Conservation (phyloP, 2,888 invertebrate genomes). For the Melitaea athalia region DNA sequence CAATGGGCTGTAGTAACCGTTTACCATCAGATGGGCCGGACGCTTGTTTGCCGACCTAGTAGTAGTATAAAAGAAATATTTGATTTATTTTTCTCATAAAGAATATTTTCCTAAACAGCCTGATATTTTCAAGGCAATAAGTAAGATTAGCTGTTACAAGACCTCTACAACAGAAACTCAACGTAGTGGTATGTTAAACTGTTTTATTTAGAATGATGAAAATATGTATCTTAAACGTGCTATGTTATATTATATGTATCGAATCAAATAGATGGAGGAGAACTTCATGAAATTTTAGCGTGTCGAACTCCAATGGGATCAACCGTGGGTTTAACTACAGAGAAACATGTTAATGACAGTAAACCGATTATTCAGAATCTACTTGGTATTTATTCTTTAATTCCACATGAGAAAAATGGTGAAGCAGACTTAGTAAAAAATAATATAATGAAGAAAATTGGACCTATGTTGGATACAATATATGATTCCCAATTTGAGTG, state of each 20-base stretch:
- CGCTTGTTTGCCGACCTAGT: too few species aligned
- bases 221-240: not conserved
- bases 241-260: not conserved
- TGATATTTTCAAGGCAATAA: conserved; percentile 29
- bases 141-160: conserved; percentile 39
- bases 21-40: too few species aligned
- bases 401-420: conserved; percentile 39
- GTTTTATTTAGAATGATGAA: not conserved
- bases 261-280: conserved; percentile 41
- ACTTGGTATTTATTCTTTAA: conserved; percentile 35
- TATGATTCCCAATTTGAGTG: conserved; percentile 60
- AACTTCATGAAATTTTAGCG: conserved; percentile 45
- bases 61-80: too few species aligned
- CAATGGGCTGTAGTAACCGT: too few species aligned
- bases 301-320: conserved; percentile 41
- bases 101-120: conserved; percentile 14
- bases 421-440: conserved; percentile 46
- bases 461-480: conserved; percentile 60
- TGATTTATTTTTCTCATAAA: not conserved
- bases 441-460: conserved; percentile 54
- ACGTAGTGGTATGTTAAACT: conserved; percentile 44
- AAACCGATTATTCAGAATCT: conserved; percentile 30
- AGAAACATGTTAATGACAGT: conserved; percentile 31
- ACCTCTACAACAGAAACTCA: conserved; percentile 45
- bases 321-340: conserved; percentile 31